Evolutionary conservation across 2,797 vertebrate species (phyloP).

Genomic region (Coranthus polyacanthus): DNA sequence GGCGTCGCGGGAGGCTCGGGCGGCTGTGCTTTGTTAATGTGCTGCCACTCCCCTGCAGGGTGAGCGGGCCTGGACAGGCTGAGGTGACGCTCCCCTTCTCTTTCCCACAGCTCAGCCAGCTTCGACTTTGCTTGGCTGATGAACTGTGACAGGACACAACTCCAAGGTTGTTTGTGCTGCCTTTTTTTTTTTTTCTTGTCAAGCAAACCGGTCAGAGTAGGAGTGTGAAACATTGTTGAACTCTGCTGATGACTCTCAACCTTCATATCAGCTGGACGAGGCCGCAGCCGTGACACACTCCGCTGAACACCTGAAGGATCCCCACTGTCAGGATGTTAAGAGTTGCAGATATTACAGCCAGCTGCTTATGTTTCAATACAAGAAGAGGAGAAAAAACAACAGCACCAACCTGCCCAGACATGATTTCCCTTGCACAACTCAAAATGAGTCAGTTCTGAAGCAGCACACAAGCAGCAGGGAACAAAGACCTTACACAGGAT

Average conservation of each 20-base stretch:
- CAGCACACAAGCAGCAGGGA: conserved; percentile 39
- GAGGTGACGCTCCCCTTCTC: conserved; percentile 65
- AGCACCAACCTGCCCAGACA: conserved; percentile 69
- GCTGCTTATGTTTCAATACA: conserved; percentile 69
- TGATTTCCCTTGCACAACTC: conserved; percentile 65
- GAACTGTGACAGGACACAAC: conserved; percentile 77
- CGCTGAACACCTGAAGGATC: conserved; percentile 75
- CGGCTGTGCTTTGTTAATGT: conserved; percentile 64
- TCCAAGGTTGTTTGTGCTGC: conserved; percentile 78
- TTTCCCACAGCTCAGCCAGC: conserved; percentile 70
- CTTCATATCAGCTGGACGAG: conserved; percentile 68
- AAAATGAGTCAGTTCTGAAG: conserved; percentile 55
- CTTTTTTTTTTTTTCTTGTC: not conserved
- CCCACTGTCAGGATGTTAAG: conserved; percentile 55
- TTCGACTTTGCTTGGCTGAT: conserved; percentile 74
- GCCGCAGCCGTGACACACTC: conserved; percentile 57
- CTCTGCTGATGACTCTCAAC: conserved; percentile 68
- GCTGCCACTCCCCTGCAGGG: conserved; percentile 71
- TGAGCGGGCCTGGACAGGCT: conserved; percentile 71
- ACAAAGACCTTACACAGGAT: conserved; percentile 23
- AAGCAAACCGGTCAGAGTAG: conserved; percentile 43
- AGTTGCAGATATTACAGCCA: conserved; percentile 50
- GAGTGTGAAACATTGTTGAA: conserved; percentile 70
- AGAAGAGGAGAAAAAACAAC: conserved; percentile 50
- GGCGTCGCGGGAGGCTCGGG: conserved; percentile 32